Evolutionary conservation across 2,797 vertebrate species (phyloP).

Genomic region (Champsocephalus esox): DNA sequence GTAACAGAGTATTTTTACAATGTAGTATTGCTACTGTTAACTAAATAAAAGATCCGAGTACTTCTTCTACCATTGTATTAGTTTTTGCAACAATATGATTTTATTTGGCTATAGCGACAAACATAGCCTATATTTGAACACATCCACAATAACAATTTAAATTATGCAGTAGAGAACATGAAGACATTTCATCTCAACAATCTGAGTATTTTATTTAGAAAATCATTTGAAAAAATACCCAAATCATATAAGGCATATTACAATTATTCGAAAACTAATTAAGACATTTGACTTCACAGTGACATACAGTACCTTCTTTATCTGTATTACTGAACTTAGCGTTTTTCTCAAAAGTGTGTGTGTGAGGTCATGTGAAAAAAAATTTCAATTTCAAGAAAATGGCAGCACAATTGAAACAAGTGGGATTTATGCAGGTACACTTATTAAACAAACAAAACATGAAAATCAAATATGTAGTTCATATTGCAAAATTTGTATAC

Average conservation of each 20-base stretch:
- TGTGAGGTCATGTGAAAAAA: too few species aligned
- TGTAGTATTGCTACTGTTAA: too few species aligned
- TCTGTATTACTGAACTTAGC: too few species aligned
- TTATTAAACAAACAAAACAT: background rate
- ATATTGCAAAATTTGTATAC: background rate
- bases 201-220: conserved; percentile 8
- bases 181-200: background rate
- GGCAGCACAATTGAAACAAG: too few species aligned
- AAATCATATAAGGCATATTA: background rate
- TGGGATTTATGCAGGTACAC: too few species aligned
- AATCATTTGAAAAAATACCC: background rate
- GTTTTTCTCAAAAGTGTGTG: too few species aligned
- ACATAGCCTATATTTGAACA: background rate
- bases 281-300: conserved; percentile 8
- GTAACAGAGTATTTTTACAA: too few species aligned
- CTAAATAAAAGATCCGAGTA: too few species aligned
- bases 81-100: background rate
- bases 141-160: background rate
- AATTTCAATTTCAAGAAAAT: too few species aligned
- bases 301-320: background rate
- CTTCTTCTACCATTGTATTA: too few species aligned
- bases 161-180: background rate
- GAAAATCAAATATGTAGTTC: background rate
- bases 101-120: background rate
- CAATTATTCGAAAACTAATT: background rate